Evolutionary conservation across 2,888 invertebrate genomes (phyloP), one percentile per base, ranked within the genome.

Genomic region (Aphidoletes aphidimyza): DNA sequence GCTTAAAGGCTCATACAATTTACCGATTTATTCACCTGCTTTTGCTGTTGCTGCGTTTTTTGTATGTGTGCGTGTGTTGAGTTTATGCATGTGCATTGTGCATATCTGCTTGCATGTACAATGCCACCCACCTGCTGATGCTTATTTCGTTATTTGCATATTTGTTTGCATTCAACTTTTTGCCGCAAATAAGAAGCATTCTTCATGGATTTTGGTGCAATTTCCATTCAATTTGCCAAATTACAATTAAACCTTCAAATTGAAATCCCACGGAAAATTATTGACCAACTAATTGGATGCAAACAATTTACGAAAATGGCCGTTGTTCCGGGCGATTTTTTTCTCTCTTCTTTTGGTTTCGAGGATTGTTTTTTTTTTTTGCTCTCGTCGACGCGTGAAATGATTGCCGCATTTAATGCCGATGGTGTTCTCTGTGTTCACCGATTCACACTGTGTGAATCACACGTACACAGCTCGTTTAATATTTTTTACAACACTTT

Each of bases 251-350:
- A 17, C 6, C 9, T 47, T 11, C 19, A 14, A 2, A 6, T 14
- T 54, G 22, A 54, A 54, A 54, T 22, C 3, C 22, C 54, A 22
- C 39, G 3, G 22, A 54, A 22, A 22, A 54, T 54, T n/a, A 54
- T 54, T 54, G 54, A 22, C 54, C 54, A 54, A 22, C n/a, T 54
- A 54, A 54, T 54, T 54, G 54, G 22, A 54, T 54, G n/a, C 54
- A 54, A 54, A 54, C 54, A 54, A 47, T 47, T 8, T 47, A 17
- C 6, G n/a, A n/a, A n/a, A n/a, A n/a, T n/a, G n/a, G n/a, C n/a
- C n/a, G n/a, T n/a, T n/a, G n/a, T n/a, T 17, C 17, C 17, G 9
- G 9, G 6, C 19, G 47, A 14, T 17, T 5, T 47, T 54, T 54
- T 54, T 54, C 39, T 39, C 39, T 39, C 11, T 8, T 39, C 11